A percentile compares a stretch with the other conserved stretches of the same genome.
Evolutionary conservation across 2,113 vertebrate species (phyloP).

Genomic region (Tiliqua scincoides): DNA sequence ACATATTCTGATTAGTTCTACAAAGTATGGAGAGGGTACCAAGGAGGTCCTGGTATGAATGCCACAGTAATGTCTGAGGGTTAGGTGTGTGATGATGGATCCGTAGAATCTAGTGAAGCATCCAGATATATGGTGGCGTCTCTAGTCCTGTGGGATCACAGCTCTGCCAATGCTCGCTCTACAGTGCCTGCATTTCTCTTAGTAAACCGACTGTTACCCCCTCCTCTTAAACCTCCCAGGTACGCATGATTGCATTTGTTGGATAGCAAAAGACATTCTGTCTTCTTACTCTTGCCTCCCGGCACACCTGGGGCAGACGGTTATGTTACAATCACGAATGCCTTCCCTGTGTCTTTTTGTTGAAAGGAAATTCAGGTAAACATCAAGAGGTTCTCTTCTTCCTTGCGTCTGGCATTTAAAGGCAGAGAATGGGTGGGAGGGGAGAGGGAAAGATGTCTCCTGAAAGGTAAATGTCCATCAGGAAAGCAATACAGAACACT

Average conservation of each 20-base stretch:
- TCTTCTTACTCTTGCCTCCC: not conserved
- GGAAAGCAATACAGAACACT: conserved; percentile 26
- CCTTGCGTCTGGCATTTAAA: not conserved
- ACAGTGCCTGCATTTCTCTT: conserved; percentile 21
- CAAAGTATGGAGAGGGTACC: too few relatives aligned
- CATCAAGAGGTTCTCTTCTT: conserved; percentile 26
- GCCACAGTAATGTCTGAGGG: too few relatives aligned
- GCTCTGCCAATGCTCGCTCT: not conserved
- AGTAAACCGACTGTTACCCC: not conserved
- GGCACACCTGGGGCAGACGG: conserved; percentile 10
- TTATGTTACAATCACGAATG: not conserved
- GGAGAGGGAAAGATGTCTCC: not conserved
- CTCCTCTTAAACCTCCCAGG: not conserved
- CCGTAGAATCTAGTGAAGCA: not conserved
- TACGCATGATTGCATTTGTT: accelerated
- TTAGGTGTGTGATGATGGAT: not conserved
- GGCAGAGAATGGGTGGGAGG: not conserved
- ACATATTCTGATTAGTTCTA: too few relatives aligned
- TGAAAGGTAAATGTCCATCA: conserved; percentile 20
- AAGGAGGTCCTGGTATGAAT: too few relatives aligned
- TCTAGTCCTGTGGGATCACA: not conserved
- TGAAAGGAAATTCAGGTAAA: conserved; percentile 27
- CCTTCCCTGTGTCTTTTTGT: not conserved
- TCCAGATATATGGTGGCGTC: not conserved
- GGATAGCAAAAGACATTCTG: not conserved